Evolutionary conservation across 2,113 vertebrate species (phyloP).

Genomic region (Galemys pyrenaicus): DNA sequence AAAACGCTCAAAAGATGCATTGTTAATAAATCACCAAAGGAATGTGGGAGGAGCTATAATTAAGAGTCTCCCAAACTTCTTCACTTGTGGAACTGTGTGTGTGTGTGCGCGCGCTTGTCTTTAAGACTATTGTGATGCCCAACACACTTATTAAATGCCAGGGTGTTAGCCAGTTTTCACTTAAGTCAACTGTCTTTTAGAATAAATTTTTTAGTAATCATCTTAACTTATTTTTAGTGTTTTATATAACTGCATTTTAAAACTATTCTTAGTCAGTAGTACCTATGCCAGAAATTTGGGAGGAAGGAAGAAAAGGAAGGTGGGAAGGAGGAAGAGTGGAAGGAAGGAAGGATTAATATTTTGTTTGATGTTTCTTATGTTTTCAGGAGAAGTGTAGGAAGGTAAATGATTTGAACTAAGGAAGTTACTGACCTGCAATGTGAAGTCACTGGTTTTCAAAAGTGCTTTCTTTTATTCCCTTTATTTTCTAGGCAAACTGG

Average conservation of each 20-base stretch:
- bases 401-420: background rate
- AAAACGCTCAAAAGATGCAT: background rate
- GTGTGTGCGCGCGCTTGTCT: background rate
- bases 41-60: background rate
- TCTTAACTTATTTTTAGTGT: background rate
- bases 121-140: background rate
- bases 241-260: constrained; percentile 35
- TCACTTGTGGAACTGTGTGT: background rate
- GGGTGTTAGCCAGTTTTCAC: background rate
- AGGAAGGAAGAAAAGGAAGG: too few species aligned
- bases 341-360: background rate
- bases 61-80: background rate
- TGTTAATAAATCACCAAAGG: background rate
- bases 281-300: background rate
- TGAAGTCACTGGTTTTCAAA: background rate
- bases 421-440: background rate
- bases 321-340: background rate
- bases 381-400: constrained; percentile 18
- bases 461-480: background rate
- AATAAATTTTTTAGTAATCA: background rate
- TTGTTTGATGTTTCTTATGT: background rate
- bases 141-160: background rate
- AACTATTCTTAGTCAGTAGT: background rate
- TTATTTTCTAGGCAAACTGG: background rate
- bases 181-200: background rate